Percentiles rank a stretch among this genome's conserved stretches.
These are phyloP conservation scores for Habroteleia sp. DNA, from an alignment of 2,888 invertebrate species.

Conservation along the genomic window DNA sequence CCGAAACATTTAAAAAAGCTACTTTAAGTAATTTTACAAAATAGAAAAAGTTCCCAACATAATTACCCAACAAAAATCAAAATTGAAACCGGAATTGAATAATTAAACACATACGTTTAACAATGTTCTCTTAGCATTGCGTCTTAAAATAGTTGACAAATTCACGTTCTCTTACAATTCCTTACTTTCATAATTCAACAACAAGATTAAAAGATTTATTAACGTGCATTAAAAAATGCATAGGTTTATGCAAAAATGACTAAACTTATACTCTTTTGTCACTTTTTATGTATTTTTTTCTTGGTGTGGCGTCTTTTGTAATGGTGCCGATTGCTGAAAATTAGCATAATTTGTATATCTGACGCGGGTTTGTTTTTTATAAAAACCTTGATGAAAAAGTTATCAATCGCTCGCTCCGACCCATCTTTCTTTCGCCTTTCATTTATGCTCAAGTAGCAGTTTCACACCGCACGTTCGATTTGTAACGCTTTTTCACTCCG, in stretches of 20 bases:
- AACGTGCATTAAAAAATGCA: constrained; percentile 30
- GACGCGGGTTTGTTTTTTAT: constrained; percentile 18
- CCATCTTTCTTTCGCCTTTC: constrained; percentile 42
- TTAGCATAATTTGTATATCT: constrained; percentile 36
- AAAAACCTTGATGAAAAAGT: constrained; percentile 50
- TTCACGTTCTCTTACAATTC: background rate
- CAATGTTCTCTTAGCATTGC: too few relatives aligned
- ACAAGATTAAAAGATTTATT: constrained; percentile 13
- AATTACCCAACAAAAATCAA: too few relatives aligned
- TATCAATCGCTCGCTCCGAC: constrained; percentile 30
- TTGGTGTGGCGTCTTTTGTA: constrained; percentile 4
- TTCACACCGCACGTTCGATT: constrained; percentile 10
- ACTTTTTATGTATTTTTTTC: constrained; percentile 17
- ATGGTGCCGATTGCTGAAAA: constrained; percentile 35
- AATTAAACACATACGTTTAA: too few relatives aligned
- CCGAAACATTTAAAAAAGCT: too few relatives aligned
- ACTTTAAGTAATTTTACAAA: too few relatives aligned
- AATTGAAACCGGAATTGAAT: too few relatives aligned
- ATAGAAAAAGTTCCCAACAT: too few relatives aligned
- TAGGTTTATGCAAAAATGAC: constrained; percentile 21
- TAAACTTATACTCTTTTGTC: constrained; percentile 23
- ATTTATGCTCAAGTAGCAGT: constrained; percentile 20
- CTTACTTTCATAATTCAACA: background rate
- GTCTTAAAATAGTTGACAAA: background rate
- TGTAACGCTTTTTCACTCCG: background rate